Percentiles rank a stretch among this genome's conserved stretches.
phyloP scores from a whole-genome alignment of 2,113 vertebrate species.

The Entomyzon cyanotis region DNA sequence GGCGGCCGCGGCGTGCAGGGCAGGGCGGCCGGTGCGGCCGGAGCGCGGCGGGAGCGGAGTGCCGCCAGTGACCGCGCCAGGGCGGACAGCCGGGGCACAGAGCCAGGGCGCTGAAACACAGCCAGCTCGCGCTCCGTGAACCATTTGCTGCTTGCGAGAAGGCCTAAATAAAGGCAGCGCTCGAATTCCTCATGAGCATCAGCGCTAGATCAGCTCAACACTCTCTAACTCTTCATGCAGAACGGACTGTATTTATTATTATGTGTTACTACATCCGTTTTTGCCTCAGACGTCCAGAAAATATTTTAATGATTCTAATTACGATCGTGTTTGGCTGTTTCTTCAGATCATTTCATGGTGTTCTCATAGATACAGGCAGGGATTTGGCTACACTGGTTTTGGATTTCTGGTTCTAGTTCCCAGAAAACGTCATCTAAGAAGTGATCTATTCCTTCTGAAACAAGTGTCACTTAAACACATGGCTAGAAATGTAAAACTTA shows the following conservation, averaged over 20 bases:
- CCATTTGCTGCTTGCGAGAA: not conserved
- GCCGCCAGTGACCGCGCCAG: too few relatives aligned
- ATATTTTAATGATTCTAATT: not conserved
- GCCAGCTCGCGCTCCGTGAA: rapidly evolving
- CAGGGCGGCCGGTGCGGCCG: not conserved
- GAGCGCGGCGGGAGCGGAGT: not conserved
- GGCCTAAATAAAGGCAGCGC: not conserved
- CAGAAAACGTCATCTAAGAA: constrained; percentile 16
- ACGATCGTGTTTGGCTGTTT: not conserved
- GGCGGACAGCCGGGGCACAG: not conserved
- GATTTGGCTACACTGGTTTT: not conserved
- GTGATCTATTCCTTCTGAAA: constrained; percentile 10
- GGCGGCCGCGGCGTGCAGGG: not conserved
- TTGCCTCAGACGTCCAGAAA: not conserved
- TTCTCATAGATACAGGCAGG: not conserved
- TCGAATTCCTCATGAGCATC: not conserved
- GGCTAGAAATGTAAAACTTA: constrained; percentile 46
- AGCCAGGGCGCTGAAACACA: not conserved
- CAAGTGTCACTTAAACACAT: not conserved
- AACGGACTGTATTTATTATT: rapidly evolving
- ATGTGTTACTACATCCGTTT: rapidly evolving
- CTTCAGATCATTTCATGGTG: not conserved
- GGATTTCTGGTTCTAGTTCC: not conserved
- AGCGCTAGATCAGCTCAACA: not conserved
- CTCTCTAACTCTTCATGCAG: not conserved